Percentiles rank a stretch among this genome's conserved stretches.
These are phyloP conservation scores for Spinus olivaceus DNA, from an alignment of 2,797 vertebrate species.

Conservation along the genomic window DNA sequence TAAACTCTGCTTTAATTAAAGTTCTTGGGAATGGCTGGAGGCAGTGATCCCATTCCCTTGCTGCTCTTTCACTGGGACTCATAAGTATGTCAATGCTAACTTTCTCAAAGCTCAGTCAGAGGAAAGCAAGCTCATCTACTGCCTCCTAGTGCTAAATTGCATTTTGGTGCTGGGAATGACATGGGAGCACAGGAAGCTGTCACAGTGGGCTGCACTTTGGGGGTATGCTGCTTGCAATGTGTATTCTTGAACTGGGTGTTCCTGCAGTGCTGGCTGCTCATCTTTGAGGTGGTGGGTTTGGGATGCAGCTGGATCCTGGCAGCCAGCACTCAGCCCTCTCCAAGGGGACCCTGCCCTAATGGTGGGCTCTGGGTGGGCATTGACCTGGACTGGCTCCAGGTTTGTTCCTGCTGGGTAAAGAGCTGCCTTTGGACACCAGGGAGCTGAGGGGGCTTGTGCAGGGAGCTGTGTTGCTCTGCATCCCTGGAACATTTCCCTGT, in stretches of 20 bases:
- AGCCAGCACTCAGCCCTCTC: neutral
- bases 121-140: neutral
- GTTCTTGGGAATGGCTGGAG: neutral
- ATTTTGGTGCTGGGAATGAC: neutral
- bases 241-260: neutral
- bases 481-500: neutral
- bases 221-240: accelerated
- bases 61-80: neutral
- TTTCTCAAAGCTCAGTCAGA: neutral
- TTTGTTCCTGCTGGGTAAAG: neutral
- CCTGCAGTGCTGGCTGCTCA: neutral
- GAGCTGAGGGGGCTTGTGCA: neutral
- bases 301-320: neutral
- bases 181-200: neutral
- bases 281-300: neutral
- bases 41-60: neutral
- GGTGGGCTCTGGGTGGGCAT: neutral
- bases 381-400: neutral
- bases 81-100: neutral
- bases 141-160: neutral
- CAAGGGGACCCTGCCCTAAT: neutral
- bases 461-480: neutral
- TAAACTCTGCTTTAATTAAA: neutral
- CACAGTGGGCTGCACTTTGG: neutral
- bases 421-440: neutral